These are phyloP conservation scores for Argyresthia goedartella DNA, from an alignment of 2,888 invertebrate species.

Conservation along the genomic window DNA sequence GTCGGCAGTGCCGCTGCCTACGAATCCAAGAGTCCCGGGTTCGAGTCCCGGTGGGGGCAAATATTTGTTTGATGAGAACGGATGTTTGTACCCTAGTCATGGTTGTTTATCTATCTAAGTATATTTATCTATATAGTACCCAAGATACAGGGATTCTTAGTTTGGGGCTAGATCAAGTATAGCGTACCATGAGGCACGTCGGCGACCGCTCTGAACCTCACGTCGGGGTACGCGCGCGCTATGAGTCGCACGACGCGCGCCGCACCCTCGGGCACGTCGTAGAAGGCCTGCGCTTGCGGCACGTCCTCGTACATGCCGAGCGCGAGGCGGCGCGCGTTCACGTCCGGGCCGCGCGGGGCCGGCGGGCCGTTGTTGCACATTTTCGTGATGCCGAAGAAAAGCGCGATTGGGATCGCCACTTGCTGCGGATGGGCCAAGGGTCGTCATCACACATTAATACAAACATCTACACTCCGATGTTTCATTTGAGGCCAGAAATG, in stretches of 20 bases:
- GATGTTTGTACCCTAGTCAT: too few relatives aligned
- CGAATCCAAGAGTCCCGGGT: too few relatives aligned
- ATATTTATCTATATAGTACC: too few relatives aligned
- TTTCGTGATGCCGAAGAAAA: constrained; percentile 20
- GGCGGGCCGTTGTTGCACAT: constrained; percentile 15
- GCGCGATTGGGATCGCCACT: constrained; percentile 28
- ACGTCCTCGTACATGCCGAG: constrained; percentile 25
- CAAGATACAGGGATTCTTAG: too few relatives aligned
- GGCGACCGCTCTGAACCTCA: constrained; percentile 14
- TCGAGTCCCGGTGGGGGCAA: too few relatives aligned
- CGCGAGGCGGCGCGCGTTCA: constrained; percentile 15
- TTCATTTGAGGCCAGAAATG: too few relatives aligned
- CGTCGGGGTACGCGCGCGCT: constrained; percentile 14
- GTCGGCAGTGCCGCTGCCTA: too few relatives aligned
- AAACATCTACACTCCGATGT: too few relatives aligned
- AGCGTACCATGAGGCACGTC: constrained; percentile 10
- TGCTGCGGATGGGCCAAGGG: constrained; percentile 26
- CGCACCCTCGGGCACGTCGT: constrained; percentile 11
- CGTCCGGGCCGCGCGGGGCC: rapidly evolving
- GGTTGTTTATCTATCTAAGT: too few relatives aligned
- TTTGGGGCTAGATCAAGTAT: too few relatives aligned
- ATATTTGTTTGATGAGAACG: too few relatives aligned
- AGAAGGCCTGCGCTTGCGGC: constrained; percentile 20
- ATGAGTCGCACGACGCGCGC: constrained; percentile 8
- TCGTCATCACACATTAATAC: too few relatives aligned